Evolutionary conservation across 2,797 vertebrate species (phyloP).

Genomic region (Lindbergichthys nudifrons): DNA sequence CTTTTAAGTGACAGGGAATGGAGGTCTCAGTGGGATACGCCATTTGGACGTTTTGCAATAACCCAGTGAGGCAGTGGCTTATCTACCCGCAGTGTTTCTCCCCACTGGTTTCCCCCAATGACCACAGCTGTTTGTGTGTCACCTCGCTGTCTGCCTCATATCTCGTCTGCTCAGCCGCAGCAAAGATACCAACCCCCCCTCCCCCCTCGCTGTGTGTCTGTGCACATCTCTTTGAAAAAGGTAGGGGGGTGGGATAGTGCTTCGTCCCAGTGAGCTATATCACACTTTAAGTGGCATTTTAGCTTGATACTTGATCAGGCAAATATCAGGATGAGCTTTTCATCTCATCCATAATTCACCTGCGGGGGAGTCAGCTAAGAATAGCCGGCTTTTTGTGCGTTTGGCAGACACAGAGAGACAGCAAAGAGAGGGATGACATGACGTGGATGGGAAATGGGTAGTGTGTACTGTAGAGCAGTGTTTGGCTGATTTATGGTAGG

Average conservation of each 20-base stretch:
- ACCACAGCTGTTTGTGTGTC: slow-evolving; percentile 67
- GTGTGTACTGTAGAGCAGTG: slow-evolving; percentile 18
- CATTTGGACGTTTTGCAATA: slow-evolving; percentile 43
- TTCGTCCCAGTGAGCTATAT: slow-evolving; percentile 55
- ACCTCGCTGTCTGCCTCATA: slow-evolving; percentile 57
- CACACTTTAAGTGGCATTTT: slow-evolving; percentile 80
- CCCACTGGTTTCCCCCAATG: slow-evolving; percentile 54
- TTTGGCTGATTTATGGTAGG: slow-evolving; percentile 14
- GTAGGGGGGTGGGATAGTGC: slow-evolving; percentile 22
- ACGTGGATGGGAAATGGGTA: slow-evolving; percentile 34
- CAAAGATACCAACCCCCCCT: slow-evolving; percentile 25
- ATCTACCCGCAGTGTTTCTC: slow-evolving; percentile 58
- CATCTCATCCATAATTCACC: slow-evolving; percentile 84
- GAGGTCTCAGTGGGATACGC: slow-evolving; percentile 41
- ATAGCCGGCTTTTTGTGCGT: slow-evolving; percentile 58
- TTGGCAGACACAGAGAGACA: slow-evolving; percentile 31
- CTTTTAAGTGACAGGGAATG: slow-evolving; percentile 48
- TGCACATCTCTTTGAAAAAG: not conserved
- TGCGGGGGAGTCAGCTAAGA: slow-evolving; percentile 67
- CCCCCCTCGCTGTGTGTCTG: slow-evolving; percentile 20
- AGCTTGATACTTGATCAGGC: slow-evolving; percentile 78
- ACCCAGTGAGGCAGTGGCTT: slow-evolving; percentile 41
- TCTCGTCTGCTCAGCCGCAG: slow-evolving; percentile 62
- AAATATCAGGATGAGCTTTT: slow-evolving; percentile 78
- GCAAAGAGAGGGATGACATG: slow-evolving; percentile 51